Conservation (phyloP, 1,140 invertebrate species). For the Bombus soroeensis region DNA sequence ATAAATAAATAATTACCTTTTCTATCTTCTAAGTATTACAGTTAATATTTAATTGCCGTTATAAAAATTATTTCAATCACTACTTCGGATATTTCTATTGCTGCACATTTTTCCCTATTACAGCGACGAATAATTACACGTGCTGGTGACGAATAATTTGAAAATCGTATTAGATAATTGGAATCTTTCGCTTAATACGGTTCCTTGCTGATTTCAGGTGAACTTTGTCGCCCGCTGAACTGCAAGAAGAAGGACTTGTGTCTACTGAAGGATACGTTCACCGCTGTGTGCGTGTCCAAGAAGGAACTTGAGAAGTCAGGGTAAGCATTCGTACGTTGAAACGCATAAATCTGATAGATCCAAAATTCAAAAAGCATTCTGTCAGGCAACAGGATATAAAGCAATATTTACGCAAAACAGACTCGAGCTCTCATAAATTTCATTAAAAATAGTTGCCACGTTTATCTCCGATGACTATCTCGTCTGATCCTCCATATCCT, state of each 20-base stretch:
- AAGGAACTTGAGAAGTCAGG: constrained; percentile 93
- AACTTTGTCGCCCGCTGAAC: constrained; percentile 92
- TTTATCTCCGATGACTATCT: no score
- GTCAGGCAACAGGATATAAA: no score
- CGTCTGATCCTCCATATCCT: no score
- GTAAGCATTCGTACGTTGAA: constrained; percentile 81
- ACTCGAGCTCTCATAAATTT: background rate
- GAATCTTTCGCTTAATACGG: background rate
- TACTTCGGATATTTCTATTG: no score
- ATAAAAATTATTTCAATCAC: no score
- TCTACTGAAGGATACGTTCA: constrained; percentile 92
- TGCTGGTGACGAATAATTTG: background rate
- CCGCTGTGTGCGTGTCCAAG: constrained; percentile 93
- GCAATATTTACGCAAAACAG: background rate
- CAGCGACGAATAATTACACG: no score
- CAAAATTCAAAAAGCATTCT: no score
- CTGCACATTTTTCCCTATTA: no score
- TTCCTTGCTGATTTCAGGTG: constrained; percentile 85
- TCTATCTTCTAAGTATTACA: no score
- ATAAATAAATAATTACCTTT: no score
- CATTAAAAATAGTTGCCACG: background rate
- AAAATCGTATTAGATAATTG: background rate
- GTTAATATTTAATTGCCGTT: no score
- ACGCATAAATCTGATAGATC: no score
- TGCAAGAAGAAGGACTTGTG: constrained; percentile 95